Percentiles rank a stretch among this genome's conserved stretches.
Evolutionary conservation across 2,113 vertebrate genomes (phyloP).

Genomic region (Mastomys natalensis): DNA sequence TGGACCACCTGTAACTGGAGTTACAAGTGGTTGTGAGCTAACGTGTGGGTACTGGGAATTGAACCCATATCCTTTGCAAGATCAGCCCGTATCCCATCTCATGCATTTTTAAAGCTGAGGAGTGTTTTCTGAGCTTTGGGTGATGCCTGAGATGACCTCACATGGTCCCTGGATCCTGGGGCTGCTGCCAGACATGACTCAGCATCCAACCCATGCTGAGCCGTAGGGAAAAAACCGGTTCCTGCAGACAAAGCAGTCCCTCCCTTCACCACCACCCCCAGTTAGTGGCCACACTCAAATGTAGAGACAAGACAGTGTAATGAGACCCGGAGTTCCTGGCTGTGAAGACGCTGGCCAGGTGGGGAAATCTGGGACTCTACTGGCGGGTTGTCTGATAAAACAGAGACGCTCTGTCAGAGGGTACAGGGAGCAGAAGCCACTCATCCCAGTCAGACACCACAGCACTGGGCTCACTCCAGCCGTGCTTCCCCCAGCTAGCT

Average conservation of each 20-base stretch:
- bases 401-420: neutral
- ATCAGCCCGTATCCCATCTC: no score
- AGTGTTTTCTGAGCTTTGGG: neutral
- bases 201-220: neutral
- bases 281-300: neutral
- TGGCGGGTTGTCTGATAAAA: neutral
- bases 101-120: neutral
- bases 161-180: constrained; percentile 4
- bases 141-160: neutral
- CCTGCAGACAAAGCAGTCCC: constrained; percentile 18
- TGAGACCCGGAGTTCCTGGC: neutral
- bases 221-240: neutral
- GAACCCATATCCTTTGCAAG: no score
- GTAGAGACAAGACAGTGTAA: neutral
- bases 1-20: no score
- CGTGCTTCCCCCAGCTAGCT: neutral
- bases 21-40: no score
- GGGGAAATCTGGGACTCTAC: neutral
- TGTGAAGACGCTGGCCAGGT: neutral
- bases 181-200: constrained; percentile 40
- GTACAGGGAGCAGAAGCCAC: neutral
- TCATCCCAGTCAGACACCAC: neutral
- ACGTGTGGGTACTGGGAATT: no score
- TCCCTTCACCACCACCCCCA: neutral
- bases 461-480: neutral